Percentiles rank a stretch among this genome's conserved stretches.
Evolutionary conservation across 2,797 vertebrate genomes (phyloP).

Genomic region (Falco naumanni): DNA sequence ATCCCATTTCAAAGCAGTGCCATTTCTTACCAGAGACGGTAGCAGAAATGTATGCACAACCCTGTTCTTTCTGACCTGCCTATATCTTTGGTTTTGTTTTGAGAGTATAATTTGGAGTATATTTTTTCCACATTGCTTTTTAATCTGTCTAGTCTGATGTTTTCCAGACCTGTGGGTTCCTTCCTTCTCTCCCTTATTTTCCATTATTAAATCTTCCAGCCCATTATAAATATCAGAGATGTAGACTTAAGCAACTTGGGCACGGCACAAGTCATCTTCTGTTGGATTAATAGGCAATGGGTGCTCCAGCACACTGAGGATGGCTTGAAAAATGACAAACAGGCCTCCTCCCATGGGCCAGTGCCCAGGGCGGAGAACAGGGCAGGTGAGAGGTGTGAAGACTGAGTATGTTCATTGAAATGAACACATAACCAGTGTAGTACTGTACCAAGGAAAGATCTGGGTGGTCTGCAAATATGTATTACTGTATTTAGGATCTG

Average conservation of each 20-base stretch:
- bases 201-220: background rate
- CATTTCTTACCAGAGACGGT: background rate
- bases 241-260: background rate
- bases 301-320: background rate
- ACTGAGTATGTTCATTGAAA: background rate
- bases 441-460: background rate
- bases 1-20: background rate
- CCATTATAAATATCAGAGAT: background rate
- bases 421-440: background rate
- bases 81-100: background rate
- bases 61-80: background rate
- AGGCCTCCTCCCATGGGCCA: background rate
- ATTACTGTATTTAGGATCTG: background rate
- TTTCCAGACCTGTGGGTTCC: background rate
- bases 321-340: background rate
- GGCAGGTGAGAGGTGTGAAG: background rate
- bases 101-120: background rate
- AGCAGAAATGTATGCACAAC: background rate
- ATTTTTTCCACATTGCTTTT: background rate
- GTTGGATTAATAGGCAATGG: background rate
- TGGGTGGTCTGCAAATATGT: background rate
- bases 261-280: background rate
- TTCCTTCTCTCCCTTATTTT: background rate
- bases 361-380: background rate
- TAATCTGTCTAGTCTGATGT: background rate